Conservation (phyloP, 2,888 invertebrate species). For the Trilocha varians region DNA sequence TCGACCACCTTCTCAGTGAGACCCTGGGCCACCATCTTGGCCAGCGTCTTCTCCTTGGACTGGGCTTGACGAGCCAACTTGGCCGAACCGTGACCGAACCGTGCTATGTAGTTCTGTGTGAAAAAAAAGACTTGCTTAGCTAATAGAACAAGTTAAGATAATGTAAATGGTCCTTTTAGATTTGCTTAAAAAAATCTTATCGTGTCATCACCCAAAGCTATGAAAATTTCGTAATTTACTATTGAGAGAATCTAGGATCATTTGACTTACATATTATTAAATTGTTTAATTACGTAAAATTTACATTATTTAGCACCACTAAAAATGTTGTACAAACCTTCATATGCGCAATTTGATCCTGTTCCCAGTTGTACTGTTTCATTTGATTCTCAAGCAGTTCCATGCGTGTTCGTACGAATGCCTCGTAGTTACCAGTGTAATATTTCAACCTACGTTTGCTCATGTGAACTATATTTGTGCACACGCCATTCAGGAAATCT, state of each 20-base stretch:
- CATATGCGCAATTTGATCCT: constrained; percentile 99
- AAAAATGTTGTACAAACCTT: constrained; percentile 74
- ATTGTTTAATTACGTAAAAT: too few species aligned
- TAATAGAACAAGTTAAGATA: too few species aligned
- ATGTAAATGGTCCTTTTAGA: too few species aligned
- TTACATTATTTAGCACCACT: background rate
- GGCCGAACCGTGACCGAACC: constrained; percentile 99
- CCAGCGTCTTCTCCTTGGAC: constrained; percentile 98
- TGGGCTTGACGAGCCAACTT: constrained; percentile 99
- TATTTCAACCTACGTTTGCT: constrained; percentile 94
- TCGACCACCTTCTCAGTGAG: constrained; percentile 94
- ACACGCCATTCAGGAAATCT: constrained; percentile 98
- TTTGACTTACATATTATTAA: background rate
- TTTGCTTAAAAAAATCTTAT: too few species aligned
- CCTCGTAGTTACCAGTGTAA: constrained; percentile 97
- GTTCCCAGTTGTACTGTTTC: constrained; percentile 99
- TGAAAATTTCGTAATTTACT: too few species aligned
- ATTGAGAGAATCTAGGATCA: too few species aligned
- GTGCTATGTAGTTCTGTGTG: constrained; percentile 92
- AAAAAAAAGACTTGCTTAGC: too few species aligned
- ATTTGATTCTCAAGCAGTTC: constrained; percentile 98
- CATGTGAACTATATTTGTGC: constrained; percentile 96
- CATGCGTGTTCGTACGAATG: constrained; percentile 93
- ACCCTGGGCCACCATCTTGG: constrained; percentile 99
- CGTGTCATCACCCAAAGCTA: too few species aligned